Base-by-base conservation (phyloP, 2,797 vertebrate species). In the Tachyglossus aculeatus region DNA sequence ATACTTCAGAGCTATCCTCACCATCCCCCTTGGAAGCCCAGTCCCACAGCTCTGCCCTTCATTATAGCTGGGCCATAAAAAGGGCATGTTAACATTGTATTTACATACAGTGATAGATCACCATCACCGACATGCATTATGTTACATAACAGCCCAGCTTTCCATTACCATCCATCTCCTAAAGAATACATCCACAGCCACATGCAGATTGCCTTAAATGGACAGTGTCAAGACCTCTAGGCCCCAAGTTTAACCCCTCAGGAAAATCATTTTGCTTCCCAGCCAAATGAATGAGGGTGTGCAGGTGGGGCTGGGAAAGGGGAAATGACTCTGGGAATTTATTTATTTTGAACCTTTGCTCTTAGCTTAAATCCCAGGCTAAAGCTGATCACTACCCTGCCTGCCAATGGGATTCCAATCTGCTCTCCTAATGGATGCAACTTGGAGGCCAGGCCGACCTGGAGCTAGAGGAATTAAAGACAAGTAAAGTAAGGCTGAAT, bases 161-260 rank as follows among this genome's bases (percentile, higher is more conserved):
- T 71, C 74, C 74, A 66, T 77, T 55, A 66, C 22, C 61, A 61
- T 55, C 67, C 47, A 66, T 66, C 67, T 77, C 55, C 61, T 68
- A 29, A 55, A 37, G 25, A 11, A 38, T 50, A 14, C 37, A 16
- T 60, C 25, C 5, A 14, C 56, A 67, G 24, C 47, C 43, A 32
- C 19, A 22, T 12, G 5, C 33, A 56, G 55, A 71, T 71, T 61
- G 44, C 67, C 38, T 71, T 66, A 61, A 59, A 60, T 38, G 51
- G 56, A 39, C 43, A 43, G 13, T 4, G 1, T 18, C 21, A 25
- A 3, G 27, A 21, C 22, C 31, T 43, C 22, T 32, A 48, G 32
- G 41, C 50, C 7, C 24, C 5, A 5, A 24, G 33, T 22, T 32
- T 24, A 31, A 19, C 31, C 18, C 45, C n/a, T 64, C 34, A 15